Conservation (phyloP, 2,888 invertebrate genomes). For the Callinectes sapidus region DNA sequence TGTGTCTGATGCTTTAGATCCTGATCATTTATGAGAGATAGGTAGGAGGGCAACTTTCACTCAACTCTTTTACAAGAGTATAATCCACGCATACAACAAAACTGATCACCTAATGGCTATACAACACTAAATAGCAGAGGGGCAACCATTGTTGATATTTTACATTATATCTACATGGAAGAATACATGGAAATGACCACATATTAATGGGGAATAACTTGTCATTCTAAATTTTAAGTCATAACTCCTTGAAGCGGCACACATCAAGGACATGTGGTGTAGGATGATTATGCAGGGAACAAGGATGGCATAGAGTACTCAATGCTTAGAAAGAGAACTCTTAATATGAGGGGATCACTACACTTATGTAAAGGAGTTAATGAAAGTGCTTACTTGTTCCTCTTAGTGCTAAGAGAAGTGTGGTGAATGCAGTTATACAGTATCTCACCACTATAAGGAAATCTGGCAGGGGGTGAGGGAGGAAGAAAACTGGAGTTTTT, state of each 20-base stretch:
- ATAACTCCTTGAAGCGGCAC: conserved; percentile 50
- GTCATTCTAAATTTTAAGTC: conserved; percentile 46
- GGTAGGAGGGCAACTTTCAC: conserved; percentile 7
- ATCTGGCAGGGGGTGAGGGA: background rate
- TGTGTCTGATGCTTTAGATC: conserved; percentile 45
- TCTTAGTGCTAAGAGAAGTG: background rate
- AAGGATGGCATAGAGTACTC: conserved; percentile 33
- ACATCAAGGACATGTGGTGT: conserved; percentile 61
- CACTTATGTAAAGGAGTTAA: conserved; percentile 34
- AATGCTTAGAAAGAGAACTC: background rate
- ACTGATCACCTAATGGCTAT: background rate
- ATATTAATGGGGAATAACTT: conserved; percentile 52
- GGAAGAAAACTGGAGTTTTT: background rate
- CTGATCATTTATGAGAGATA: conserved; percentile 42
- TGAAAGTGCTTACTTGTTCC: conserved; percentile 2
- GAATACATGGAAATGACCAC: conserved; percentile 67
- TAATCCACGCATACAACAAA: background rate
- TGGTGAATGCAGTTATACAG: background rate
- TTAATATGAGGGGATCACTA: background rate
- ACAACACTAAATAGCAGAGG: conserved; percentile 14
- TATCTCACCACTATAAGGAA: background rate
- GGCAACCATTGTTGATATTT: conserved; percentile 4
- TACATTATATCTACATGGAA: conserved; percentile 45
- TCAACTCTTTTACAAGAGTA: conserved; percentile 28
- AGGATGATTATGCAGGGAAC: conserved; percentile 46